Evolutionary conservation across 2,888 invertebrate genomes (phyloP), one percentile per base, ranked within the genome.

Genomic region (Boloria selene): DNA sequence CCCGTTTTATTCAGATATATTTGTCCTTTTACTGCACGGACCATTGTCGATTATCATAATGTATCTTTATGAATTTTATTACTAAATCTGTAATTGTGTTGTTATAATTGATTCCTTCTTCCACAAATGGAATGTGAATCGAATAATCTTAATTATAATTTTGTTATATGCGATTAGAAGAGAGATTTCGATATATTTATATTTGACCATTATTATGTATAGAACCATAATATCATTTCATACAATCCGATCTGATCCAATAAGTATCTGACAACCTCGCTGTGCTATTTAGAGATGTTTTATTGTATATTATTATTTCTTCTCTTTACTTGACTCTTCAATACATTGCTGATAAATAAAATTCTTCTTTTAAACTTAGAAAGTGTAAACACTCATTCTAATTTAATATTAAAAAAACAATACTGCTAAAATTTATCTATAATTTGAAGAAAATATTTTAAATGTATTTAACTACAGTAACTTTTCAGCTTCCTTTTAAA

Each of bases 1-100:
- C 47, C 38, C 59, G 49, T 59, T 38, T 59, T 59, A 49, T 50
- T 59, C 17, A 38, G 38, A 59, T 38, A 59, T 7, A 59, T 50
- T 59, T 59, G 50, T 59, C 49, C 47, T 59, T 59, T 59, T 59
- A 49, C 59, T 59, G 59, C 2, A 17, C 31, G 13, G 14, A 26
- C 14, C 7, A 59, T 59, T 59, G 17, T 13, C 14, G 49, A 49
- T 59, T 38, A 59, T 50, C 49, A 49, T 59, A 49, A 56, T 45
- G 16, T 45, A 22, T 26, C 13, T 22, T 44, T 56, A 45, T 14
- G n/a, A n/a, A n/a, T 44, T 56, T 56, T 56, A 56, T 56, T 22
- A 56, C 45, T 56, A 3, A 45, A 45, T 45, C 45, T 44, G n/a
- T 45, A n/a, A 22, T n/a, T 13, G 13, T 45, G 22, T 10, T 38